A percentile compares a stretch with the other conserved stretches of the same genome.
Conservation (phyloP, 1,140 invertebrate genomes). For the Lordiphosa collinella region DNA sequence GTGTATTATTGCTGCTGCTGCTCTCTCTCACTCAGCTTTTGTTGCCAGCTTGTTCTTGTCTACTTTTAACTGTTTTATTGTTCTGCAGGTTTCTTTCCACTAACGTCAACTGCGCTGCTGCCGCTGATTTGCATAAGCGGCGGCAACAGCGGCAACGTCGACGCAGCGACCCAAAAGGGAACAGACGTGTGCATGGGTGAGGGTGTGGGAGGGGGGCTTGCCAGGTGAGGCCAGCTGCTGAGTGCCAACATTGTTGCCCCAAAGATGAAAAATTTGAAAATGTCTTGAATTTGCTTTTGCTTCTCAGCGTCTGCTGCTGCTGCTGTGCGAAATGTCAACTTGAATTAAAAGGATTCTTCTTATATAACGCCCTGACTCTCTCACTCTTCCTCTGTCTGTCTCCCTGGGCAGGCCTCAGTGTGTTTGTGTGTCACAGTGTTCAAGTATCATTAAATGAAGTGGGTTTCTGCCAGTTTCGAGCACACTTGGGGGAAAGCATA, state of each 20-base stretch:
- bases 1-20: constrained; percentile 64
- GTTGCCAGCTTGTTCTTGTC: constrained; percentile 64
- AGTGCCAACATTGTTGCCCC: constrained; percentile 71
- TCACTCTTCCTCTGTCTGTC: constrained; percentile 23
- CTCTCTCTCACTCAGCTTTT: constrained; percentile 7
- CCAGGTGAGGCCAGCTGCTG: constrained; percentile 48
- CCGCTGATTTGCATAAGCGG: constrained; percentile 70
- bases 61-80: constrained; percentile 78
- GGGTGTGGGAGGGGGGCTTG: constrained; percentile 9
- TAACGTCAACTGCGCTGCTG: constrained; percentile 29
- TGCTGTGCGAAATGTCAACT: constrained; percentile 74
- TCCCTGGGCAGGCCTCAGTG: constrained; percentile 42
- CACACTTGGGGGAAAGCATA: constrained; percentile 78
- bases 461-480: constrained; percentile 79
- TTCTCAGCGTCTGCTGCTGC: constrained; percentile 15
- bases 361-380: constrained; percentile 59
- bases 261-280: constrained; percentile 78
- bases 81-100: constrained; percentile 55
- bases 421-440: constrained; percentile 78
- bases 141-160: constrained; percentile 45
- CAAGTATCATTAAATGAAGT: constrained; percentile 80
- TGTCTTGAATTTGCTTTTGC: constrained; percentile 62
- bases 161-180: constrained; percentile 13
- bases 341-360: constrained; percentile 78
- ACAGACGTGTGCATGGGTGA: neutral